Base-by-base conservation (phyloP, 2,888 invertebrate genomes). In the Mesorhabditis sp. region DNA sequence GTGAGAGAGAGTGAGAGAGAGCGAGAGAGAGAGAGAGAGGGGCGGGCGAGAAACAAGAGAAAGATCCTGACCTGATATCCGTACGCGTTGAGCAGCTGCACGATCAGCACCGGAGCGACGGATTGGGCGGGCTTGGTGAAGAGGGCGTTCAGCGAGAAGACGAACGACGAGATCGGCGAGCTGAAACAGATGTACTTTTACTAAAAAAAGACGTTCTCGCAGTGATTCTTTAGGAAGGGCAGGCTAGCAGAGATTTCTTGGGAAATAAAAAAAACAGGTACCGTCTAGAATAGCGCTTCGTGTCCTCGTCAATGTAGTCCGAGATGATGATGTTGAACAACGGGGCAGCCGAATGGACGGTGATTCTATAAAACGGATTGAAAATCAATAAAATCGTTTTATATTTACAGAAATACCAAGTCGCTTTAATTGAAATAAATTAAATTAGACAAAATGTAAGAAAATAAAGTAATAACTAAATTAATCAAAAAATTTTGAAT, bases 81-180 rank as follows among this genome's bases (percentile, higher is more conserved):
- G 42, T 70, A 72, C 7, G 65, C 64, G 67, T 85, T 83, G 41
- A 85, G 71, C 28, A 83, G 70, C 65, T 74, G 74, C 2, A 85
- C 83, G 62, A 81, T 75, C 42, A 77, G 67, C 4, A 85, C 72
- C 0, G 85, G 85, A 45, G 84, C 85, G 5, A 85, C 71, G 3
- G 83, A 84, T 65, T 82, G 81, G 1, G 85, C 83, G 5, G 85
- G 85, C 71, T 85, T 85, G 41, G 80, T 78, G 63, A 85, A 75
- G n/a, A 85, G 73, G 0, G 85, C 85, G 67, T 85, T 85, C 43
- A 85, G 67, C 61, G 80, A 77, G 76, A 85, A 85, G 58, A 86
- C 77, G 5, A 85, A 68, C 2, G 83, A 84, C 0, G 85, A 82
- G 15, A 84, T 67, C 2, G 80, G 73, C n/a, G 75, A 71, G 6